Conservation (phyloP, 2,113 vertebrate species). For the Bothrops jararaca region DNA sequence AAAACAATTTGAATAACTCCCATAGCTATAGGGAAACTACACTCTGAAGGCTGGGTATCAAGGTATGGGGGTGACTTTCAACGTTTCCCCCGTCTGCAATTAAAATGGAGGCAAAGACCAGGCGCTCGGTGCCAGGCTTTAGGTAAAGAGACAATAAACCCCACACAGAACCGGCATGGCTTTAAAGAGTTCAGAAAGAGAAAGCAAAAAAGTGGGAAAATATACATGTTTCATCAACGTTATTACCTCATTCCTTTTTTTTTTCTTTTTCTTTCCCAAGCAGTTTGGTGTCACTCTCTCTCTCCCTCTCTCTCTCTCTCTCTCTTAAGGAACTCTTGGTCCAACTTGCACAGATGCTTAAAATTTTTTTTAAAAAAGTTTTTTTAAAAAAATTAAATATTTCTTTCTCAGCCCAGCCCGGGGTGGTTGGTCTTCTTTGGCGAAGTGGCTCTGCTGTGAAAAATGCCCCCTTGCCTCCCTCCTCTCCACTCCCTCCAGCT, state of each 20-base stretch:
- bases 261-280: constrained; percentile 62
- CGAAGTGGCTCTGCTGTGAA: constrained; percentile 63
- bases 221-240: constrained; percentile 55
- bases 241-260: constrained; percentile 67
- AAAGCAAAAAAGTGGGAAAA: neutral
- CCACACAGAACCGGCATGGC: constrained; percentile 55
- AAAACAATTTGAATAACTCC: constrained; percentile 12
- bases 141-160: constrained; percentile 78
- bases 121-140: constrained; percentile 70
- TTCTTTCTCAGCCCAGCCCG: constrained; percentile 45
- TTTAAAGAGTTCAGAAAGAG: constrained; percentile 28
- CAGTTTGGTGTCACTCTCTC: constrained; percentile 59
- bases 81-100: constrained; percentile 59
- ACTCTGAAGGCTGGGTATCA: neutral
- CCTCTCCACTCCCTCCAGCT: constrained; percentile 72
- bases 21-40: neutral
- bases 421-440: constrained; percentile 39
- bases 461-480: constrained; percentile 73
- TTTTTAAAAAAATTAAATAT: constrained; percentile 17
- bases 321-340: constrained; percentile 66
- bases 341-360: constrained; percentile 65
- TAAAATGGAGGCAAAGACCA: constrained; percentile 87
- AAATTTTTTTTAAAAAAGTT: constrained; percentile 44
- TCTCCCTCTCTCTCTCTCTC: constrained; percentile 41
- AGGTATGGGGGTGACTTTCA: constrained; percentile 53